phyloP scores from a whole-genome alignment of 2,797 vertebrate species.

The Premnoplex brunnescens region DNA sequence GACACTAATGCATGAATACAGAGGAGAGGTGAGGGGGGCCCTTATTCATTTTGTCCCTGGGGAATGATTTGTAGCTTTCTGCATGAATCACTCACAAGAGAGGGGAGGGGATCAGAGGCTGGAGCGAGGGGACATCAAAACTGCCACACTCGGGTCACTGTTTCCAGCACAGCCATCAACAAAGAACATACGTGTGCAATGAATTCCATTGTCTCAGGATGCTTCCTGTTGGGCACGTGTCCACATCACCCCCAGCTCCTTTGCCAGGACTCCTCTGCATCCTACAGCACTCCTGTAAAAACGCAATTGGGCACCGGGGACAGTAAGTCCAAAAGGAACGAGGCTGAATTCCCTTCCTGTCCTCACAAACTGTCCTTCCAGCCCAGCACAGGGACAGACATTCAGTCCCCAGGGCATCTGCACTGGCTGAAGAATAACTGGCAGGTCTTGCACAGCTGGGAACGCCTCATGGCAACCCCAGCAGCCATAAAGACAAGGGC shows the following conservation, averaged over 20 bases:
- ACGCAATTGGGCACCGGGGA: not conserved
- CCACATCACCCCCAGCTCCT: not conserved
- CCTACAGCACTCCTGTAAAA: not conserved
- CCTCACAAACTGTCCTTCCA: not conserved
- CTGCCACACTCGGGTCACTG: not conserved
- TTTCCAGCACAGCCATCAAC: slow-evolving; percentile 17
- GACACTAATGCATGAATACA: not conserved
- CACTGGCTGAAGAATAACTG: not conserved
- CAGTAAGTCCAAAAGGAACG: not conserved
- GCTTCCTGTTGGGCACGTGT: slow-evolving; percentile 26
- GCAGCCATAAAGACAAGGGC: not conserved
- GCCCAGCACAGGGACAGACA: not conserved
- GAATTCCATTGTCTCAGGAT: slow-evolving; percentile 30
- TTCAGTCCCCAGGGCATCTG: not conserved
- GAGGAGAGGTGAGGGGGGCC: not conserved
- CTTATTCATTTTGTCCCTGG: not conserved
- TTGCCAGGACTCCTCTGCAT: not conserved
- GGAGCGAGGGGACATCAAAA: not conserved
- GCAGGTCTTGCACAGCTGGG: not conserved
- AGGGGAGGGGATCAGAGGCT: not conserved
- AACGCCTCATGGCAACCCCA: not conserved
- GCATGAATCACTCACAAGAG: not conserved
- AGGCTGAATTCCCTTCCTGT: not conserved
- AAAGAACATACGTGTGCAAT: not conserved
- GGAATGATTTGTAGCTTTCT: not conserved